Base-by-base conservation (phyloP, 2,888 invertebrate species). In the Epistrophe grossulariae region DNA sequence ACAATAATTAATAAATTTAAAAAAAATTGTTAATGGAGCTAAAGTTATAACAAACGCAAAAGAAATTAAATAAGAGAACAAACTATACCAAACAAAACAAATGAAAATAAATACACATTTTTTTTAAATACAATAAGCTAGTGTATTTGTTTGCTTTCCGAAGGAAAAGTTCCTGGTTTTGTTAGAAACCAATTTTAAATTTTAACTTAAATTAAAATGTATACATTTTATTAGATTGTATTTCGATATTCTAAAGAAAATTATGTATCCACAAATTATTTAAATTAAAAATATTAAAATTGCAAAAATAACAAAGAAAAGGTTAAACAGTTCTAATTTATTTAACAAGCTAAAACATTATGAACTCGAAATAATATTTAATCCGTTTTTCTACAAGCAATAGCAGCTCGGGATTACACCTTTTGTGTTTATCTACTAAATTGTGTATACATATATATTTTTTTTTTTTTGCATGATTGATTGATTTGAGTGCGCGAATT, bases 401-500 rank as follows among this genome's bases (percentile, higher is more conserved):
- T 45, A n/a, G 50, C 13, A 19, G 19, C 15, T 45, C 64, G 19
- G 52, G 74, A 74, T 79, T 73, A 55, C n/a, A 50, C 52, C 85
- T 43, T 89, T 89, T 79, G 64, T 82, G 71, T 85, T 68, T 88
- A 78, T 87, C 87, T 88, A 89, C 72, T 87, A 88, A 80, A 59
- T 64, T 40, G 79, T 87, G 57, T 74, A 52, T 80, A 68, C 62
- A n/a, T n/a, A n/a, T n/a, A n/a, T n/a, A n/a, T 52, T 66, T 43
- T 24, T 59, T 31, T 57, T 50, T 64, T 78, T 85, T 55, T 82
- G 13, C 50, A 74, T 24, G n/a, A 31, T 55, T 81, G 8, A 59
- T 55, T 57, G 60, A 31, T 57, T 78, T 83, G 19, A 71, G 79
- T 73, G 79, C 71, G 15, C 48, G 59, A 55, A 59, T 76, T 64